A percentile compares a stretch with the other conserved stretches of the same genome.
Conservation (phyloP, 2,113 vertebrate species). For the Pseudorhombus dupliciocellatus region DNA sequence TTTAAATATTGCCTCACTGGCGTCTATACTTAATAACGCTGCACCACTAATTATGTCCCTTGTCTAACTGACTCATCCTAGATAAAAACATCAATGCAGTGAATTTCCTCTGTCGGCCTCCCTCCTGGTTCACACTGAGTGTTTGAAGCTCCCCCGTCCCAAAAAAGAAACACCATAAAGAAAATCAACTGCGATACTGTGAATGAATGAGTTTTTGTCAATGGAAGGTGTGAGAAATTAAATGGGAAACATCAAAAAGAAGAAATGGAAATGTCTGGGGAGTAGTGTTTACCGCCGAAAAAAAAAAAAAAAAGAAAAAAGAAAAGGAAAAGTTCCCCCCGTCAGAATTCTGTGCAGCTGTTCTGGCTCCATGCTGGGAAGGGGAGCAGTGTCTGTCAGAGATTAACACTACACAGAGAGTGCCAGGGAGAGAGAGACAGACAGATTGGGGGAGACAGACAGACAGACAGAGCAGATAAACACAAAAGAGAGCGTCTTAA, state of each 20-base stretch:
- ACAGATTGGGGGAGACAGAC: not conserved
- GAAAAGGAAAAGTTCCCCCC: too few relatives aligned
- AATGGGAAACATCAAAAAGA: conserved; percentile 60
- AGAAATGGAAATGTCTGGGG: conserved; percentile 44
- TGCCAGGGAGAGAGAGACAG: not conserved
- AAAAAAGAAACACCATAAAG: conserved; percentile 30
- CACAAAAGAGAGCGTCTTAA: conserved; percentile 29
- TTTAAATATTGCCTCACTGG: conserved; percentile 37
- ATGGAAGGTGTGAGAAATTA: conserved; percentile 58
- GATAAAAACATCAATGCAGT: conserved; percentile 56
- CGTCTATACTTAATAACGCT: conserved; percentile 21
- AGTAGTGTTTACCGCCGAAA: conserved; percentile 61
- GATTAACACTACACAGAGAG: conserved; percentile 66
- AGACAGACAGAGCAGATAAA: conserved; percentile 45
- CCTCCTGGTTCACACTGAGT: conserved; percentile 15
- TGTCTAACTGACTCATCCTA: conserved; percentile 45
- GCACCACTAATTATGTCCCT: conserved; percentile 24
- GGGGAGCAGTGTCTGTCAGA: conserved; percentile 64
- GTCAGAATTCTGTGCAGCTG: conserved; percentile 47
- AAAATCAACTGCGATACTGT: conserved; percentile 45
- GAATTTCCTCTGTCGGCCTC: conserved; percentile 8
- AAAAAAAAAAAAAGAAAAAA: too few relatives aligned
- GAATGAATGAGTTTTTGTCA: conserved; percentile 53
- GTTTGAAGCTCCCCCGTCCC: conserved; percentile 34
- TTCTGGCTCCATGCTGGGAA: conserved; percentile 62